Base-by-base conservation (phyloP, 2,113 vertebrate species). In the Mirounga angustirostris region DNA sequence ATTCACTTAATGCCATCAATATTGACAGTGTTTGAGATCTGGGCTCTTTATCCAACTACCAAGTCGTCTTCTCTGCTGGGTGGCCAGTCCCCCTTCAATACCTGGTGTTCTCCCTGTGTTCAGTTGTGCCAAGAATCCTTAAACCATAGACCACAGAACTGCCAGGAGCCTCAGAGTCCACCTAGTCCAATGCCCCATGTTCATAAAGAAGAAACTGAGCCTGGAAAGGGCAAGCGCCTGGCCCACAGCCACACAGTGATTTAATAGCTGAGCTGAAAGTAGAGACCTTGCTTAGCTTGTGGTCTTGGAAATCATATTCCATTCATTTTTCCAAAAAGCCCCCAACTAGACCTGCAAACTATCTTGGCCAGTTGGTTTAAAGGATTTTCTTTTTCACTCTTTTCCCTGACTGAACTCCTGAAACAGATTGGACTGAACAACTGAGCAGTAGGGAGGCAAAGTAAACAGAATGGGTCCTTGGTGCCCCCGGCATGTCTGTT, bases 351-450 rank as follows among this genome's bases (percentile, higher is more conserved):
- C 67, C 89, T 96, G 78, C 33, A 86, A 40, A 85, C 95, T 74
- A 30, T 63, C 82, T 93, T 22, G 4, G 88, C 92, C 76, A 69
- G 52, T 95, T 98, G 63, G 52, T 56, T 36, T 63, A 16, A 36
- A 92, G 90, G 78, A 96, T 98, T 98, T 84, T 36, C 87, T 94
- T 58, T 97, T 82, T 81, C 43, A 86, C 58, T 81, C 96, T 86
- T 76, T 89, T 96, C 92, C 93, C 94, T 97, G 92, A 98, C 92
- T 83, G 95, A 98, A 96, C 94, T 97, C 97, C 92, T 89, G 95
- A 96, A 98, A 97, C 95, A 98, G 96, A 98, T 97, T 96, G 97
- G 92, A 83, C 84, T 24, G 89, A 98, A 85, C 90, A 98, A 97
- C 96, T 76, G 97, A 97, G 76, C 95, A 98, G 96, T 9, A 15